Evolutionary conservation across 1,140 invertebrate genomes (phyloP).

Genomic region (Daktulosphaira vitifoliae): DNA sequence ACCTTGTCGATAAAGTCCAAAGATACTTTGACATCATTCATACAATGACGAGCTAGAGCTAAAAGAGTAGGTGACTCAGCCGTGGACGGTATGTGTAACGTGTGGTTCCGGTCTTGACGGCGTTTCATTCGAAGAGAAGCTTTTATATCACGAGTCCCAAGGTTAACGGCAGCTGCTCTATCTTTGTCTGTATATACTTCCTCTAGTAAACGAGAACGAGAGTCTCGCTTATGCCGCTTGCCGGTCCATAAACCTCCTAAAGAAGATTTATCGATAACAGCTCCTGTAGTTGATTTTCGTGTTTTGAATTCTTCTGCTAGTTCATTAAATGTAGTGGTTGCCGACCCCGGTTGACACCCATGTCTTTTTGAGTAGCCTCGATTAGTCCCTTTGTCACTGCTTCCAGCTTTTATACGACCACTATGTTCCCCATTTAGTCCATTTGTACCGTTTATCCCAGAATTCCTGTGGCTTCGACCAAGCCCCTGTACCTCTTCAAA

Average conservation of each 20-base stretch:
- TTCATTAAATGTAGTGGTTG: slow-evolving; percentile 38
- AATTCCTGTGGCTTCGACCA: slow-evolving; percentile 31
- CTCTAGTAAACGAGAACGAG: slow-evolving; percentile 47
- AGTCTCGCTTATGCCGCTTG: slow-evolving; percentile 43
- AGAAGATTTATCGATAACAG: too few species aligned
- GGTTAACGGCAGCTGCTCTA: slow-evolving; percentile 74
- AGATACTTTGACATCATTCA: slow-evolving; percentile 59
- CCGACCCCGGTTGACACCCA: background rate
- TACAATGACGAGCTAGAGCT: slow-evolving; percentile 62
- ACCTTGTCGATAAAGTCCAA: slow-evolving; percentile 73
- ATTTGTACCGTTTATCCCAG: slow-evolving; percentile 32
- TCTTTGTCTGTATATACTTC: slow-evolving; percentile 85
- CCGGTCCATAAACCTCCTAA: slow-evolving; percentile 36
- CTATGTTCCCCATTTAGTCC: slow-evolving; percentile 4
- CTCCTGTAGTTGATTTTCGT: slow-evolving; percentile 41
- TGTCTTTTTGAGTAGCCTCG: slow-evolving; percentile 19
- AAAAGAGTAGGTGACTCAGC: slow-evolving; percentile 65
- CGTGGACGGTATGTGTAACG: slow-evolving; percentile 65
- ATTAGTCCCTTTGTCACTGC: slow-evolving; percentile 40
- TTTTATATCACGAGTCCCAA: slow-evolving; percentile 75
- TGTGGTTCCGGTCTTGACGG: slow-evolving; percentile 62
- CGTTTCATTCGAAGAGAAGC: slow-evolving; percentile 70
- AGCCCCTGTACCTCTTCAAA: background rate
- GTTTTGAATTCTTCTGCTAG: slow-evolving; percentile 46
- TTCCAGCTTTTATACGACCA: background rate